Evolutionary conservation across 2,888 invertebrate genomes (phyloP).

Genomic region (Glaucopsyche alexis): DNA sequence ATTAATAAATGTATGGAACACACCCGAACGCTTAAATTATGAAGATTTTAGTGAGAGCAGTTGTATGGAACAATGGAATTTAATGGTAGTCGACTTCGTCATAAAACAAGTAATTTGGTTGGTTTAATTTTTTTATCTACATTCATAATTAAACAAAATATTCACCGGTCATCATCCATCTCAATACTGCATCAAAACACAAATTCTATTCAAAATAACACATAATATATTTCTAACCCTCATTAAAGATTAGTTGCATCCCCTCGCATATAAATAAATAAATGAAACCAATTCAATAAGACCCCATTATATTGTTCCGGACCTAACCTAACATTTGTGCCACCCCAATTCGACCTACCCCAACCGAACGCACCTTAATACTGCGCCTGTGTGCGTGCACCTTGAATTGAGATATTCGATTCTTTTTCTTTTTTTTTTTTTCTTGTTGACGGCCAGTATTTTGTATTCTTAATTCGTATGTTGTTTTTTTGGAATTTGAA

Average conservation of each 20-base stretch:
- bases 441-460: slow-evolving; percentile 36
- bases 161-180: not conserved
- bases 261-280: slow-evolving; percentile 35
- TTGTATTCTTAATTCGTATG: slow-evolving; percentile 39
- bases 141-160: too few relatives aligned
- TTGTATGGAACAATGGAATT: not conserved
- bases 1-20: slow-evolving; percentile 15
- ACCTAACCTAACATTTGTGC: slow-evolving; percentile 73
- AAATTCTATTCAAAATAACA: not conserved
- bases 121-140: too few relatives aligned
- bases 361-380: slow-evolving; percentile 49
- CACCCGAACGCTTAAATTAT: slow-evolving; percentile 13
- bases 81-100: not conserved
- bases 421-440: slow-evolving; percentile 42
- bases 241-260: slow-evolving; percentile 22
- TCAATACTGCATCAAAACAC: not conserved
- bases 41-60: not conserved
- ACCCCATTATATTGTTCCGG: slow-evolving; percentile 58
- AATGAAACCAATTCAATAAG: slow-evolving; percentile 45
- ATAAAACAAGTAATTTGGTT: not conserved
- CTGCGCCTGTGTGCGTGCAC: slow-evolving; percentile 41
- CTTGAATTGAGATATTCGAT: slow-evolving; percentile 48
- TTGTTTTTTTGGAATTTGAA: slow-evolving; percentile 30
- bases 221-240: slow-evolving; percentile 20
- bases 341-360: slow-evolving; percentile 77